Evolutionary conservation across 2,888 invertebrate species (phyloP).

Genomic region (Adelognathus sp.): DNA sequence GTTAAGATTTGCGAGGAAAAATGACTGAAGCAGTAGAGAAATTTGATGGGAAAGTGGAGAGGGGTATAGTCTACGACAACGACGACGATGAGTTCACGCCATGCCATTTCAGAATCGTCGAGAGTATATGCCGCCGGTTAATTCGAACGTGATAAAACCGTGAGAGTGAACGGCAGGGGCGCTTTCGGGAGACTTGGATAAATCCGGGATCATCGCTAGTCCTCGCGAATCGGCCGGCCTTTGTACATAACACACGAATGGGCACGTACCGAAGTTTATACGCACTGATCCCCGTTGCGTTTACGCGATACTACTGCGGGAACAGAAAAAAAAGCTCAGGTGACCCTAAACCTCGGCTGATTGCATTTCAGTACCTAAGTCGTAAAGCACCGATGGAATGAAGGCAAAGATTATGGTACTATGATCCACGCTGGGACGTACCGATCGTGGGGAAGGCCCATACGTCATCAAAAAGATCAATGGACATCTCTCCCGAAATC

Average conservation of each 20-base stretch:
- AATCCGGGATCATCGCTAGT: constrained; percentile 25
- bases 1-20: not conserved
- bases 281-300: constrained; percentile 7
- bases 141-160: constrained; percentile 46
- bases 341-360: not conserved
- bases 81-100: not conserved
- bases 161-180: constrained; percentile 7
- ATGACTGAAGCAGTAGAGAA: not conserved
- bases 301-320: not conserved
- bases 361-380: not conserved
- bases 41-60: not conserved
- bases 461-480: too few relatives aligned
- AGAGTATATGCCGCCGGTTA: constrained; percentile 12
- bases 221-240: not conserved
- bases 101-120: constrained; percentile 9
- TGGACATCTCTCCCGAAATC: too few relatives aligned
- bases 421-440: too few relatives aligned
- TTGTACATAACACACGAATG: constrained; percentile 14
- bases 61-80: not conserved
- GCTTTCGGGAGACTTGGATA: not conserved
- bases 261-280: constrained; percentile 38
- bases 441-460: too few relatives aligned
- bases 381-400: too few relatives aligned
- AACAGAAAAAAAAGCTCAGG: not conserved
- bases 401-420: too few relatives aligned